Conservation (phyloP, 2,888 invertebrate species). For the Baronia brevicornis region DNA sequence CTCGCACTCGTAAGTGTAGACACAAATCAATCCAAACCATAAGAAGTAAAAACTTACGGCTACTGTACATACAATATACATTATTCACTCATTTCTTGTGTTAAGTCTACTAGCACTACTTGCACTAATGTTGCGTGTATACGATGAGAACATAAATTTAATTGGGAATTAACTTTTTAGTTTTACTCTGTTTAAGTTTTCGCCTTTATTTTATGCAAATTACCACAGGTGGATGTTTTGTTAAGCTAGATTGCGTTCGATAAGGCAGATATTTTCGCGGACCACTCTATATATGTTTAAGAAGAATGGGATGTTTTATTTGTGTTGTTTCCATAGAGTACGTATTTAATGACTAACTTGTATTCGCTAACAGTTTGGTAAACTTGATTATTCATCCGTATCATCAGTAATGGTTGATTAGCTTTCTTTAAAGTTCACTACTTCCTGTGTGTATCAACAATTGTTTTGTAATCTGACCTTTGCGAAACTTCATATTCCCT, state of each 20-base stretch:
- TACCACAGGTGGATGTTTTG: neutral
- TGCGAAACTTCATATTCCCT: conserved; percentile 24
- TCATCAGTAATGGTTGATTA: conserved; percentile 42
- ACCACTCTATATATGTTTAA: neutral
- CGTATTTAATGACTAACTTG: conserved; percentile 20
- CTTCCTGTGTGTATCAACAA: conserved; percentile 34
- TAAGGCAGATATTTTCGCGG: conserved; percentile 4
- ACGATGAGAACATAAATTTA: conserved; percentile 23
- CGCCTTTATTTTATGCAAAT: conserved; percentile 11
- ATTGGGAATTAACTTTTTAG: conserved; percentile 30
- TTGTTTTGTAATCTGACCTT: conserved; percentile 38
- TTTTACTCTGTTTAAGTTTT: conserved; percentile 22
- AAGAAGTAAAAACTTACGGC: conserved; percentile 39
- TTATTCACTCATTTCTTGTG: conserved; percentile 59
- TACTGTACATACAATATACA: conserved; percentile 46
- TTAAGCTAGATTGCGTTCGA: conserved; percentile 1
- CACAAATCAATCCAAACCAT: conserved; percentile 33
- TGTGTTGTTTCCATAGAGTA: conserved; percentile 5
- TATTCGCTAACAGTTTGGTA: conserved; percentile 35
- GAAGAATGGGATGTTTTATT: conserved; percentile 11
- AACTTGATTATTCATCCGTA: conserved; percentile 46
- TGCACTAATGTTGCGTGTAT: conserved; percentile 54
- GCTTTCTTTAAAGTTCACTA: conserved; percentile 49
- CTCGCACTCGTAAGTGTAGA: conserved; percentile 24
- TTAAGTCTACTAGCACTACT: conserved; percentile 37